phyloP scores from a whole-genome alignment of 2,797 vertebrate species.

The Malacoctenus gilli region DNA sequence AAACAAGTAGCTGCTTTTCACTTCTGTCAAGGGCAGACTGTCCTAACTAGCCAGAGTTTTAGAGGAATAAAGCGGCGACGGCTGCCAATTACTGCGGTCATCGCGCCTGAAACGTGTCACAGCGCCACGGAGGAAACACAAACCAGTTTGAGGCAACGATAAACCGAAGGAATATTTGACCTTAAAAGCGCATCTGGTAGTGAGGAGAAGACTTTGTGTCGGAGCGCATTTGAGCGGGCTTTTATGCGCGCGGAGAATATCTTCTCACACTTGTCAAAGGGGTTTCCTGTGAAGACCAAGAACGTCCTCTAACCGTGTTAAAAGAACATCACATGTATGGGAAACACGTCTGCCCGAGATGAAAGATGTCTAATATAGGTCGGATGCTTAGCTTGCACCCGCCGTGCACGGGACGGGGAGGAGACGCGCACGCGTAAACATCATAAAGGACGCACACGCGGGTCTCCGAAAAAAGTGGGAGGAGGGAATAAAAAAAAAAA shows the following conservation, averaged over 20 bases:
- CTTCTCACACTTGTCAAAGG: conserved; percentile 71
- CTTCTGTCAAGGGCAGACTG: conserved; percentile 37
- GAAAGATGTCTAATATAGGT: conserved; percentile 73
- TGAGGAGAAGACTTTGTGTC: conserved; percentile 55
- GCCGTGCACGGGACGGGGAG: conserved; percentile 38
- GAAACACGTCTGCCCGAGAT: conserved; percentile 67
- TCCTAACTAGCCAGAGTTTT: conserved; percentile 27
- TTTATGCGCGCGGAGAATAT: conserved; percentile 59
- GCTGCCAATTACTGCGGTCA: conserved; percentile 39
- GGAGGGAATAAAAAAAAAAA: too few species aligned
- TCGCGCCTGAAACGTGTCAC: conserved; percentile 17
- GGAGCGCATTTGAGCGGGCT: conserved; percentile 55
- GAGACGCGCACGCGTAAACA: conserved; percentile 42
- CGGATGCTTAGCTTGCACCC: conserved; percentile 63
- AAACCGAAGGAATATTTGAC: conserved; percentile 55
- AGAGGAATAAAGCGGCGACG: conserved; percentile 16
- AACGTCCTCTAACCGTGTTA: conserved; percentile 68
- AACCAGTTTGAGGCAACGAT: conserved; percentile 39
- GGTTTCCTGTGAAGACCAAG: conserved; percentile 67
- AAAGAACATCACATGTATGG: conserved; percentile 64
- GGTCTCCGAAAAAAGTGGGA: conserved; percentile 44
- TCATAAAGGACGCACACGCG: conserved; percentile 29
- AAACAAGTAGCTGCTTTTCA: conserved; percentile 34
- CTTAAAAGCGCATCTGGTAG: conserved; percentile 46
- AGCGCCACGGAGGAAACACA: conserved; percentile 35